phyloP scores from a whole-genome alignment of 2,113 vertebrate genomes.

The Rhegmatorhina hoffmannsi region DNA sequence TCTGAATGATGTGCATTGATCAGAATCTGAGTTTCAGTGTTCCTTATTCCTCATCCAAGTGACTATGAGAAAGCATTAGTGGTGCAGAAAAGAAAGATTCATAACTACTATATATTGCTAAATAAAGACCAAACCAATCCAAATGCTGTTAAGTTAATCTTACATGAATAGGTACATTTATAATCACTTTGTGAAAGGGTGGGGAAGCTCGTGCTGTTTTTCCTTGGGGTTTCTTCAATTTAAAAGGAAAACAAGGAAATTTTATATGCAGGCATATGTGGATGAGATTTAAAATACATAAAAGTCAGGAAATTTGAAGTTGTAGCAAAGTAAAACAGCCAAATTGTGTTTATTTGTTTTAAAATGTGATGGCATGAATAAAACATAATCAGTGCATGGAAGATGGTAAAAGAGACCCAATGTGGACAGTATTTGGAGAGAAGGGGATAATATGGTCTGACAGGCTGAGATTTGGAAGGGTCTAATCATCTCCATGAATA shows the following conservation, averaged over 20 bases:
- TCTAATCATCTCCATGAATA: constrained; percentile 45
- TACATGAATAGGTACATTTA: constrained; percentile 32
- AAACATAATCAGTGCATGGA: constrained; percentile 1
- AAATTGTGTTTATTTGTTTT: constrained; percentile 31
- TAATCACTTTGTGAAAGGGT: constrained; percentile 11
- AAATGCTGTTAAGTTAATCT: neutral
- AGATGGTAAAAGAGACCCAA: neutral
- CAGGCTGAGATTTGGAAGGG: constrained; percentile 24
- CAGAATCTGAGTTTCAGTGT: neutral
- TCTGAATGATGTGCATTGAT: neutral
- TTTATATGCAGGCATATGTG: neutral
- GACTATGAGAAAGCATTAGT: neutral
- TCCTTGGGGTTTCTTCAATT: constrained; percentile 9
- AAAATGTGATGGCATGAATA: constrained; percentile 44
- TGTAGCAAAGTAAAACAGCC: constrained; percentile 23
- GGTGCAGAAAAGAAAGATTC: constrained; percentile 1
- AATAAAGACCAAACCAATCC: neutral
- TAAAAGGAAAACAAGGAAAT: constrained; percentile 47
- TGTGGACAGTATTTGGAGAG: neutral
- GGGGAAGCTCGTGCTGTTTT: neutral
- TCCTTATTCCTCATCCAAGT: neutral
- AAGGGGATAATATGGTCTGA: constrained; percentile 9
- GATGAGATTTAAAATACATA: constrained; percentile 35
- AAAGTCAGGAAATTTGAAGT: neutral
- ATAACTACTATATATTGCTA: neutral